These are phyloP conservation scores for Agelastica alni DNA, from an alignment of 2,888 invertebrate species.

Conservation along the genomic window DNA sequence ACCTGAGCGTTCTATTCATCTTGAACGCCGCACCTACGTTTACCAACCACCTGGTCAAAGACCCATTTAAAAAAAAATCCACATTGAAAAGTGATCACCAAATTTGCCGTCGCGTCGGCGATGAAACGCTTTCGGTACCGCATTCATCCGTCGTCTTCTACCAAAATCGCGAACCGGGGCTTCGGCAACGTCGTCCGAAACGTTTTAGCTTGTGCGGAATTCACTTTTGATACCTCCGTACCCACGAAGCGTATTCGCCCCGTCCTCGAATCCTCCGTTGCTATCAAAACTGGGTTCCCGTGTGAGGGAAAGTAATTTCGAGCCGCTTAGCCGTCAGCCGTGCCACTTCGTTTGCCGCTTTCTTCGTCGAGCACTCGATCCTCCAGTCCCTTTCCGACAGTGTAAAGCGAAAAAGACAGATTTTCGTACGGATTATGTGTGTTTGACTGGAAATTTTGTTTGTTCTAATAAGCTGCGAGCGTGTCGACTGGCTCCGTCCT, in stretches of 20 bases:
- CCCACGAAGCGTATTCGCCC: background rate
- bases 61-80: conserved; percentile 2
- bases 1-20: background rate
- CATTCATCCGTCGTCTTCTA: conserved; percentile 7
- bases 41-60: conserved; percentile 3
- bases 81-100: conserved; percentile 4
- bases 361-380: conserved; percentile 41
- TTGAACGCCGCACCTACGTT: background rate
- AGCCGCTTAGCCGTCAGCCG: conserved; percentile 42
- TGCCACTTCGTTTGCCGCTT: conserved; percentile 43
- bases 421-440: conserved; percentile 47
- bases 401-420: conserved; percentile 50
- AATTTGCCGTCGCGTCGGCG: conserved; percentile 12
- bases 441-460: conserved; percentile 39
- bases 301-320: conserved; percentile 49
- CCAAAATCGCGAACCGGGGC: background rate
- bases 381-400: conserved; percentile 48
- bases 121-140: background rate
- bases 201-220: conserved; percentile 48
- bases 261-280: conserved; percentile 14
- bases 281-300: conserved; percentile 46
- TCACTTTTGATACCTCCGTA: conserved; percentile 39
- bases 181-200: conserved; percentile 35
- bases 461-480: conserved; percentile 36
- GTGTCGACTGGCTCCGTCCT: conserved; percentile 16